phyloP scores from a whole-genome alignment of 2,797 vertebrate species.

The Novumbra hubbsi region DNA sequence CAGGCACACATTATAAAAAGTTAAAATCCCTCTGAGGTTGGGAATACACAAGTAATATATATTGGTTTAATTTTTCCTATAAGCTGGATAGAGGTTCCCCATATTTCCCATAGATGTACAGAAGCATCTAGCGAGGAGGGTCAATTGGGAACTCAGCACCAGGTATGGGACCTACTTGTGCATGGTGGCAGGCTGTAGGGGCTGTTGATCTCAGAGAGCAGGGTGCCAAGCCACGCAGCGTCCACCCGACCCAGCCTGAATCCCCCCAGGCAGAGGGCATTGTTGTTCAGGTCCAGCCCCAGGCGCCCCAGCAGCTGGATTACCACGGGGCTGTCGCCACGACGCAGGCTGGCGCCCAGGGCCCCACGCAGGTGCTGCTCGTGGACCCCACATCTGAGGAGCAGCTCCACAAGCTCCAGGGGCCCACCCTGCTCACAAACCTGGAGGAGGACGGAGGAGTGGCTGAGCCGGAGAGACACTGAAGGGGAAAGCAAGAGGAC shows the following conservation, averaged over 20 bases:
- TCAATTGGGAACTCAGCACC: neutral
- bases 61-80: neutral
- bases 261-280: conserved; percentile 89
- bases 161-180: conserved; percentile 72
- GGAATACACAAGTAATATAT: neutral
- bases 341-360: conserved; percentile 80
- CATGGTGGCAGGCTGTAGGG: conserved; percentile 59
- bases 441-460: conserved; percentile 57
- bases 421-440: conserved; percentile 87
- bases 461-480: no score
- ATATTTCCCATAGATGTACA: neutral
- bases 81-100: neutral
- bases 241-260: conserved; percentile 87
- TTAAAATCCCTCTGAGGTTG: neutral
- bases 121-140: neutral
- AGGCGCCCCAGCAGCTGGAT: conserved; percentile 86
- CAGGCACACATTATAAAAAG: neutral
- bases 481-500: no score
- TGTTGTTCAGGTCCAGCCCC: conserved; percentile 86
- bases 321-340: conserved; percentile 77
- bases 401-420: conserved; percentile 85
- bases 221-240: conserved; percentile 84
- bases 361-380: conserved; percentile 90
- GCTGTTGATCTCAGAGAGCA: conserved; percentile 80
- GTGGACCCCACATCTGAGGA: conserved; percentile 79